Percentiles rank a stretch among this genome's conserved stretches.
These are phyloP conservation scores for Actias luna DNA, from an alignment of 2,888 invertebrate species.

Conservation along the genomic window DNA sequence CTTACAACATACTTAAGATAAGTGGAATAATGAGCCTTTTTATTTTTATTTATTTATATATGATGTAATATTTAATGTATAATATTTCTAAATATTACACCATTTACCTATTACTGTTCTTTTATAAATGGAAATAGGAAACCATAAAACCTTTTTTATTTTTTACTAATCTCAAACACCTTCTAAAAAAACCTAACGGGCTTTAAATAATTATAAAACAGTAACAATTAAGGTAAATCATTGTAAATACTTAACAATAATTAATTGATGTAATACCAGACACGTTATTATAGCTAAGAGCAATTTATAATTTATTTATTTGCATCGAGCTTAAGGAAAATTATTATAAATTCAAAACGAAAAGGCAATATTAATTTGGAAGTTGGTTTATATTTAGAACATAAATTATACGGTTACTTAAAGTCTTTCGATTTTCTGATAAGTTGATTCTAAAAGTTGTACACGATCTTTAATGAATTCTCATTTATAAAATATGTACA, in stretches of 20 bases:
- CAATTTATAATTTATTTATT: conserved; percentile 13
- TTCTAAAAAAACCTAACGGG: neutral
- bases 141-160: too few relatives aligned
- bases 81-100: too few relatives aligned
- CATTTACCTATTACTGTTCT: too few relatives aligned
- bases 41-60: too few relatives aligned
- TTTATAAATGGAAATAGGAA: too few relatives aligned
- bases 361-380: neutral
- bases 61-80: too few relatives aligned
- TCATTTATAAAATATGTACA: neutral
- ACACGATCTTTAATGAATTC: neutral
- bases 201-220: neutral
- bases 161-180: too few relatives aligned
- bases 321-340: conserved; percentile 5
- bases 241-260: conserved; percentile 4
- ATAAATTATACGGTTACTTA: neutral
- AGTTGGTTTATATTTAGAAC: neutral
- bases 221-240: neutral
- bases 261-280: neutral
- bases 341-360: conserved; percentile 6
- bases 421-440: neutral
- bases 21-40: too few relatives aligned
- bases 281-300: neutral
- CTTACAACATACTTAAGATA: too few relatives aligned
- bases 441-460: neutral